Evolutionary conservation across 1,140 invertebrate species (phyloP), one percentile per base, ranked within the genome.

Genomic region (Caenorhabditis inopinata): DNA sequence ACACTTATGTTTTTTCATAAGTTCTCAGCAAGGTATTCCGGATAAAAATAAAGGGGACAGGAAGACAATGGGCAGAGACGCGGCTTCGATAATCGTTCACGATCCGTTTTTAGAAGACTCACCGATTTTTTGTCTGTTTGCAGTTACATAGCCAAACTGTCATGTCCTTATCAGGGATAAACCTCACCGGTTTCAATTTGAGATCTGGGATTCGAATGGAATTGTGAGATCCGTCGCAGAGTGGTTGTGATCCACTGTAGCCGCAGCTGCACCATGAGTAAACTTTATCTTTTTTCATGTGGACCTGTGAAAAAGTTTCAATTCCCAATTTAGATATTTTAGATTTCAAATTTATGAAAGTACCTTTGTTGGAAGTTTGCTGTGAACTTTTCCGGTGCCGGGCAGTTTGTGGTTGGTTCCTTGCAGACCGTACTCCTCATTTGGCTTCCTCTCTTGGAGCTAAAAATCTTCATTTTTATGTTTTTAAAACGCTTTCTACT

Each of bases 111-210:
- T 42, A 42, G 2, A 62, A 78, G 0, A 47, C 38, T 27, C 35
- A 74, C 78, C 94, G 91, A 85, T 96, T 94, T 49, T 92, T 91
- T 2, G 96, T 96, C 89, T 98, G 96, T 89, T 99, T 99, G 89
- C 97, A 99, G 88, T 97, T 97, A 89, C 97, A 99, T 3, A 99
- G 90, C 94, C 95, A 98, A 88, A 97, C 97, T 16, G 96, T 94
- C 89, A 95, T 95, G 0, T 93, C 93, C 90, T 96, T 93, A 58
- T 92, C 92, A 1, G 97, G 94, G 84, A 91, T 89, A 85, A 97
- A 97, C 78, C 90, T 90, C 14, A 98, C 90, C 0, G 96, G 96
- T 76, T 92, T 85, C 74, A 90, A 85, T 32, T 82, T 87, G 18
- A 86, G 88, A 16, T 91, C 89, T 25, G 87, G 92, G 0, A 94